A percentile compares a stretch with the other conserved stretches of the same genome.
Conservation (phyloP, 2,888 invertebrate genomes). For the Drosophila formosana region DNA sequence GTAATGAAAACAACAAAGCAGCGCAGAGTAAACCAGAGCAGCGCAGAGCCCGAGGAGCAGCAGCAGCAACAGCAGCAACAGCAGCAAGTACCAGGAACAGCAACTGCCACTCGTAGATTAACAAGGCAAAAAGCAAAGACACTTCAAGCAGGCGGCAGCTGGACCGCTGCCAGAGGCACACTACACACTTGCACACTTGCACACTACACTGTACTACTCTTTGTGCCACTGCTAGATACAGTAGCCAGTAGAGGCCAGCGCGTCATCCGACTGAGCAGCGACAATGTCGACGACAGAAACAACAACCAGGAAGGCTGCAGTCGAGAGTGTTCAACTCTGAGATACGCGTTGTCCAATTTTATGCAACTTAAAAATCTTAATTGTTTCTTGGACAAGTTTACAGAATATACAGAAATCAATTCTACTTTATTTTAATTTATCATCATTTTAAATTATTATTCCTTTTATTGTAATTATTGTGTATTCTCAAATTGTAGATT, state of each 20-base stretch:
- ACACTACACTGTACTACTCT: not conserved
- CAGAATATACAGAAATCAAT: too few relatives aligned
- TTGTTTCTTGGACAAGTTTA: too few relatives aligned
- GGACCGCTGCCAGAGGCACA: constrained; percentile 69
- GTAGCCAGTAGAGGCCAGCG: constrained; percentile 36
- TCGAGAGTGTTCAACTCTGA: not conserved
- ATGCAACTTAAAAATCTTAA: too few relatives aligned
- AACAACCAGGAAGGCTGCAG: not conserved
- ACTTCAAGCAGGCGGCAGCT: constrained; percentile 56
- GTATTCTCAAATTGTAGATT: too few relatives aligned
- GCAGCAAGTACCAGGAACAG: constrained; percentile 32
- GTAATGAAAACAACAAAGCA: constrained; percentile 77
- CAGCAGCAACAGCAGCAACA: constrained; percentile 39
- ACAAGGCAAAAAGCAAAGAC: constrained; percentile 74
- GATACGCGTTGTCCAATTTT: not conserved
- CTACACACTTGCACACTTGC: constrained; percentile 1
- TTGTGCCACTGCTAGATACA: constrained; percentile 18
- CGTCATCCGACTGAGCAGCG: constrained; percentile 33
- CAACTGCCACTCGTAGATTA: constrained; percentile 71
- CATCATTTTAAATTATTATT: too few relatives aligned
- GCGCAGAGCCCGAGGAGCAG: constrained; percentile 48
- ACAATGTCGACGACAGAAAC: constrained; percentile 37
- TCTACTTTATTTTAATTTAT: too few relatives aligned
- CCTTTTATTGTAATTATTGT: too few relatives aligned
- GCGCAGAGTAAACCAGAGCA: constrained; percentile 62